phyloP scores from a whole-genome alignment of 1,140 invertebrate genomes.

The Hydropsyche tenuis region DNA sequence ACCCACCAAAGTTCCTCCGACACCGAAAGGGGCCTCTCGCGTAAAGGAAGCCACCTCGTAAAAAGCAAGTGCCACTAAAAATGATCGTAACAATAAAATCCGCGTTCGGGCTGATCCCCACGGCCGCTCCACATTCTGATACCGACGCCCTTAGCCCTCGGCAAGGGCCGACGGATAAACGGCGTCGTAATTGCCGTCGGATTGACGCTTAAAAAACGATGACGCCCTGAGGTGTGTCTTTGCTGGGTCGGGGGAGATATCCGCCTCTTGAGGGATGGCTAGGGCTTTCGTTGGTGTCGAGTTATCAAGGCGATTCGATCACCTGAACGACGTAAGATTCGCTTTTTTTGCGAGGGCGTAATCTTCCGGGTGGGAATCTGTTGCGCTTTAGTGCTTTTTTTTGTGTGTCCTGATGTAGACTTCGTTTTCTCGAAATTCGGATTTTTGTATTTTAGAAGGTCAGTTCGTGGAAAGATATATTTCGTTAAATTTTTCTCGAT shows the following conservation, averaged over 20 bases:
- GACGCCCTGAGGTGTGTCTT: not conserved
- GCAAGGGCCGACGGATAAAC: constrained; percentile 8
- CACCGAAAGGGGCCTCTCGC: constrained; percentile 28
- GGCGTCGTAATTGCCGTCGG: constrained; percentile 28
- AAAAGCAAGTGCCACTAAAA: constrained; percentile 51
- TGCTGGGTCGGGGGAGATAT: no score
- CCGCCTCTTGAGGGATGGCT: no score
- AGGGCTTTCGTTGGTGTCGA: not conserved
- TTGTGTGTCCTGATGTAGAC: no score
- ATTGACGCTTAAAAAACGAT: constrained; percentile 41
- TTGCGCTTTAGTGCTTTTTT: not conserved
- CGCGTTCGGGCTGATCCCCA: constrained; percentile 41
- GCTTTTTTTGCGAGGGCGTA: not conserved
- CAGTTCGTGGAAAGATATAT: no score
- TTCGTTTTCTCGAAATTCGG: no score
- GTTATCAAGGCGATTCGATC: constrained; percentile 9
- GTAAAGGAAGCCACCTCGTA: constrained; percentile 50
- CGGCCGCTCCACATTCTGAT: not conserved
- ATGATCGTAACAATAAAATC: constrained; percentile 52
- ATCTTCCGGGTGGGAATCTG: not conserved
- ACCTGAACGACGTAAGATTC: constrained; percentile 5
- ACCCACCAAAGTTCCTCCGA: constrained; percentile 42
- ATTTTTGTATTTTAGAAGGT: no score
- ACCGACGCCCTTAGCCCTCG: constrained; percentile 44
- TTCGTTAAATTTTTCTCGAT: no score